Conservation (phyloP, 2,797 vertebrate genomes). For the Alca torda region DNA sequence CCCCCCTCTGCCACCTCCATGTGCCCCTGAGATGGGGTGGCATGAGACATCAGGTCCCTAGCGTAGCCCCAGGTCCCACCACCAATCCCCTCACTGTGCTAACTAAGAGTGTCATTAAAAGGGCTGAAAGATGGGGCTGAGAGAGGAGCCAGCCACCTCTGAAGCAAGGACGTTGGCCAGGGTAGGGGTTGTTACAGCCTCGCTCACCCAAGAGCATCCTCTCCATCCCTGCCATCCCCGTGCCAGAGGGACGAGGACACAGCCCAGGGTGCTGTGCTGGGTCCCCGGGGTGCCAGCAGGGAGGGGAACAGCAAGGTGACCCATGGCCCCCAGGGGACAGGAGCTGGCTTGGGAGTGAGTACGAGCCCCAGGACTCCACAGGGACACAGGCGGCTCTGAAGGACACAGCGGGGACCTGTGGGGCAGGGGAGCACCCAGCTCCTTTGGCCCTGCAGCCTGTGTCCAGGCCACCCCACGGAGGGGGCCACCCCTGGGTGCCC, state of each 20-base stretch:
- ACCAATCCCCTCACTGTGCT: not conserved
- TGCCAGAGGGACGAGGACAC: not conserved
- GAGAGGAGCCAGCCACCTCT: not conserved
- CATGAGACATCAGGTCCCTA: not conserved
- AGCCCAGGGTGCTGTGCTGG: not conserved
- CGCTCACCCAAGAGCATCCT: not conserved
- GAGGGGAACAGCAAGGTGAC: not conserved
- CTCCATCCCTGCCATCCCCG: not conserved
- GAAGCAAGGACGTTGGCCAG: accelerated
- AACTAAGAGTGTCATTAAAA: constrained; percentile 14
- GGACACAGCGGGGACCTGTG: not conserved
- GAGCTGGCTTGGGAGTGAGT: accelerated
- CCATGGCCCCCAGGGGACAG: not conserved
- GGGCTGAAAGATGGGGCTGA: not conserved
- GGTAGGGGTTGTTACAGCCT: not conserved
- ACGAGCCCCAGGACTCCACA: accelerated
- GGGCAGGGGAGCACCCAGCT: not conserved
- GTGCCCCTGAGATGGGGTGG: not conserved
- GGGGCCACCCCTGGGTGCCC: not conserved
- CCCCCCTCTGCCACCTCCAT: no score
- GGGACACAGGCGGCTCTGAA: not conserved
- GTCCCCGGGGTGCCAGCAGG: not conserved
- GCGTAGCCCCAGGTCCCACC: not conserved
- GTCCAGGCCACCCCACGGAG: not conserved
- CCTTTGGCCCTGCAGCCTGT: not conserved